Percentiles rank a stretch among this genome's conserved stretches.
Evolutionary conservation across 1,140 invertebrate species (phyloP).

Genomic region (Asobara japonica): DNA sequence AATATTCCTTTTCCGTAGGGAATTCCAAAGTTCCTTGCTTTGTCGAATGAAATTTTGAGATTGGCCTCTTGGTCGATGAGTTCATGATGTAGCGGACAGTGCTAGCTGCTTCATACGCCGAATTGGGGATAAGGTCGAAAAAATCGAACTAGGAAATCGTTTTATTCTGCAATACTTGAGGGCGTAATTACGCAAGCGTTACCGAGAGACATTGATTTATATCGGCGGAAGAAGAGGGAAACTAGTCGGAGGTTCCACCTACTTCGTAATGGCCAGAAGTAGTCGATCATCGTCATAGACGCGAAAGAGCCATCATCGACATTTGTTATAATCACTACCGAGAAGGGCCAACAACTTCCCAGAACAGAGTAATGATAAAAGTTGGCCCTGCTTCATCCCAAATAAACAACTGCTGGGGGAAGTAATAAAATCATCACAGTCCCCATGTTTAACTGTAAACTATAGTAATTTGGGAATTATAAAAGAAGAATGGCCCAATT

Average conservation of each 20-base stretch:
- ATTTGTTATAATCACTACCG: constrained; percentile 16
- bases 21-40: constrained; percentile 17
- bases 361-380: constrained; percentile 7
- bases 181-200: constrained; percentile 44
- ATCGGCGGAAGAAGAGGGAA: constrained; percentile 14
- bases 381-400: neutral
- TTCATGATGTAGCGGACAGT: too few species aligned
- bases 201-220: constrained; percentile 54
- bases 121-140: too few species aligned
- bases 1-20: constrained; percentile 4
- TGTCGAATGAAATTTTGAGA: constrained; percentile 6
- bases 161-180: too few species aligned
- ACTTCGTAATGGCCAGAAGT: too few species aligned
- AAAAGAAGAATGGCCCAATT: neutral
- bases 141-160: too few species aligned
- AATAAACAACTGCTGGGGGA: neutral
- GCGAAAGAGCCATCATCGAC: neutral
- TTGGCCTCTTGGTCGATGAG: constrained; percentile 39
- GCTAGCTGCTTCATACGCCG: too few species aligned
- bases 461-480: neutral
- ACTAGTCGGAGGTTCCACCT: neutral
- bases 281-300: too few species aligned
- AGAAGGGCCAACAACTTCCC: neutral
- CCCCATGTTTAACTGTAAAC: neutral
- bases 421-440: neutral